phyloP scores from a whole-genome alignment of 2,113 vertebrate species.

The Clarias batrachus region DNA sequence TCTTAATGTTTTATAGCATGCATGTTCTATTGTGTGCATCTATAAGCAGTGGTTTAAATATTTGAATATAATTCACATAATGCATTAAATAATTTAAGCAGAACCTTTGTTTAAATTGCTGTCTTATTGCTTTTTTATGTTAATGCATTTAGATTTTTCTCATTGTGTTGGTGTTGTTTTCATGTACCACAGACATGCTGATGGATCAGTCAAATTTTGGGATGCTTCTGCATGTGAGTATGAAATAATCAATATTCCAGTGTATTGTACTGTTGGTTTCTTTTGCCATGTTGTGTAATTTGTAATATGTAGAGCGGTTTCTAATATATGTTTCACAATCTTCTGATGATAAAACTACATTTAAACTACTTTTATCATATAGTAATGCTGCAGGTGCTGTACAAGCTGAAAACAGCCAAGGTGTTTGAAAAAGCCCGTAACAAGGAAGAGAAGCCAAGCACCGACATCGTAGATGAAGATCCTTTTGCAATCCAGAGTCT shows the following conservation, averaged over 20 bases:
- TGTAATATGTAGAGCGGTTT: neutral
- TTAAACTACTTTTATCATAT: conserved; percentile 48
- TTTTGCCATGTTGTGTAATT: neutral
- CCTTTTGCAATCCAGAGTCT: conserved; percentile 96
- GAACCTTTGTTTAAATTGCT: neutral
- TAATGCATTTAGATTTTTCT: no score
- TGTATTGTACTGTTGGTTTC: neutral
- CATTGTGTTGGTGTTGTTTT: conserved; percentile 14
- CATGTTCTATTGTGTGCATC: neutral
- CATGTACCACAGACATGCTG: conserved; percentile 84
- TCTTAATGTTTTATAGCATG: neutral
- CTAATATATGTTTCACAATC: neutral
- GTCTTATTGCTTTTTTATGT: neutral
- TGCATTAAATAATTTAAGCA: neutral
- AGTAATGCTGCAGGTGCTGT: conserved; percentile 96
- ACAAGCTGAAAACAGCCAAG: conserved; percentile 98
- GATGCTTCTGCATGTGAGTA: conserved; percentile 94
- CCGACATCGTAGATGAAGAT: conserved; percentile 94
- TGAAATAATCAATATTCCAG: neutral
- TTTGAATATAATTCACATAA: neutral
- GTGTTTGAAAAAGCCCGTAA: conserved; percentile 90
- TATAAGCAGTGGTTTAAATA: neutral
- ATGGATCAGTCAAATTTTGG: conserved; percentile 97
- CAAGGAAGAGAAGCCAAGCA: conserved; percentile 87
- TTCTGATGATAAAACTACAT: neutral